Evolutionary conservation across 2,888 invertebrate species (phyloP), one percentile per base, ranked within the genome.

Genomic region (Scaptomyza flava): DNA sequence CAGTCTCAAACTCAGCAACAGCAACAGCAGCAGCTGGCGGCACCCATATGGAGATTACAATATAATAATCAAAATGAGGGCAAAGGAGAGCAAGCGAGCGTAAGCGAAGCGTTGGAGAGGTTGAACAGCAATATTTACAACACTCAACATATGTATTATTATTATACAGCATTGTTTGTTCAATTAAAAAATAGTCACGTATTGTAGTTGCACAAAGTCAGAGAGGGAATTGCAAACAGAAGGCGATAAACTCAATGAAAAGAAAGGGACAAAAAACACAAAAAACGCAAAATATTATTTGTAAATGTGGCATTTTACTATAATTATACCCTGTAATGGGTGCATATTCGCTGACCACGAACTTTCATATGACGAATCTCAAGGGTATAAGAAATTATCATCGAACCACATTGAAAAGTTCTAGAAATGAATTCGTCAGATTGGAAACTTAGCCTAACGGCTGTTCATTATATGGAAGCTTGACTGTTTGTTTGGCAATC

Each of bases 111-210:
- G 17, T 46, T 11, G 27, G 7, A 41, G 2, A 7, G 42, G 11
- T 17, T 45, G 52, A 47, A 54, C 43, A 57, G 46, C 36, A 23
- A 23, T 23, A 23, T 4, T 3, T 23, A 53, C 17, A 6, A 54
- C 30, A 36, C 17, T 9, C 31, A 9, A 48, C 17, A 58, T 38
- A 50, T 23, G 30, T 57, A 8, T 36, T 42, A 31, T 36, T 42
- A 31, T 14, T 7, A 17, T 27, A 6, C 23, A 27, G 23, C 30
- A 42, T 36, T 36, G 14, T 43, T 68, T 58, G 57, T 33, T 63
- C 71, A 79, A 78, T 78, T 76, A 72, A 67, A 62, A 75, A 78
- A 78, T 64, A 66, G 80, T 81, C 81, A 82, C 81, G 81, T 82
- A 75, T 5, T 38, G 51, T 36, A 73, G 58, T 42, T 57, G 30